phyloP scores from a whole-genome alignment of 2,888 invertebrate species.

The Aporophyla lueneburgensis region DNA sequence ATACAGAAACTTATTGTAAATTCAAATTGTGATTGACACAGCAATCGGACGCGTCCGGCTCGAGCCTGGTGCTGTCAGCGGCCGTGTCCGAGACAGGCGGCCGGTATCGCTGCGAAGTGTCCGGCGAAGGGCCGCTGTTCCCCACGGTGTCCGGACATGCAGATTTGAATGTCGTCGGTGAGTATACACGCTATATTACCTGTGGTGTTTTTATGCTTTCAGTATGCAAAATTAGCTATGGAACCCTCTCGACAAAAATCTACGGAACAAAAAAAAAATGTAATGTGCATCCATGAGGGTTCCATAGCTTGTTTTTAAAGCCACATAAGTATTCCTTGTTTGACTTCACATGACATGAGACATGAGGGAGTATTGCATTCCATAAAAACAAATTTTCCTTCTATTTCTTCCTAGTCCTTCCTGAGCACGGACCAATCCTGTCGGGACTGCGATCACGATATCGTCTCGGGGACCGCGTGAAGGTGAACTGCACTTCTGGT shows the following conservation, averaged over 20 bases:
- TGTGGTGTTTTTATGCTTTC: background rate
- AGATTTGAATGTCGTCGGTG: constrained; percentile 93
- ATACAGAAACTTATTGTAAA: background rate
- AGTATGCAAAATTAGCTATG: background rate
- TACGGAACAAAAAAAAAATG: background rate
- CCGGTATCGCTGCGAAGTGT: constrained; percentile 93
- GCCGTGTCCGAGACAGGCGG: constrained; percentile 92
- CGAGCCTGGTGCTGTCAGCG: constrained; percentile 90
- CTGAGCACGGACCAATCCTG: constrained; percentile 94
- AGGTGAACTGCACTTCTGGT: constrained; percentile 94
- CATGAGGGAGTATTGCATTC: background rate
- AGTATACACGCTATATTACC: constrained; percentile 70
- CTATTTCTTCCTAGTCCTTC: constrained; percentile 90
- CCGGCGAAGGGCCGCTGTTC: constrained; percentile 93
- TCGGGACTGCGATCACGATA: constrained; percentile 93
- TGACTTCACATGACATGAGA: background rate
- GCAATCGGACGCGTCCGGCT: constrained; percentile 91
- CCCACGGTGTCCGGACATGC: constrained; percentile 93
- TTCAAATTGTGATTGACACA: constrained; percentile 30
- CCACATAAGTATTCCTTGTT: background rate
- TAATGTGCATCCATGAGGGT: background rate
- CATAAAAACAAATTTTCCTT: background rate
- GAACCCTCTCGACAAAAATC: background rate
- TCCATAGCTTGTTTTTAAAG: background rate
- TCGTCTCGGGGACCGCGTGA: constrained; percentile 93